These are phyloP conservation scores for Riptortus pedestris DNA, from an alignment of 1,140 invertebrate genomes.

Conservation along the genomic window DNA sequence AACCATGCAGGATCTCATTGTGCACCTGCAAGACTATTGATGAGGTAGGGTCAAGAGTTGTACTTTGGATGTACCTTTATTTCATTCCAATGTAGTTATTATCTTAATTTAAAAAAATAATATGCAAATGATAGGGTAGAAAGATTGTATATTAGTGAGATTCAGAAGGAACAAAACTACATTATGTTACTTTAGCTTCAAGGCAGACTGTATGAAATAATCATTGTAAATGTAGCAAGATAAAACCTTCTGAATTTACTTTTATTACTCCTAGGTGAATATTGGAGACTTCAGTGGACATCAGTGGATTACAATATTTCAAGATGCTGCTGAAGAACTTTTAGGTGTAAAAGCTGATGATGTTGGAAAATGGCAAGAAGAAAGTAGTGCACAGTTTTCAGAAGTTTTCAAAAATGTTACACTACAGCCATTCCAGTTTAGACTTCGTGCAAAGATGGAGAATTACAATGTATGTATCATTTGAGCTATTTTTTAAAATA, in stretches of 20 bases:
- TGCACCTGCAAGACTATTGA: too few species aligned
- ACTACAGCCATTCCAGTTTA: conserved; percentile 72
- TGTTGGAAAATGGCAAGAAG: conserved; percentile 56
- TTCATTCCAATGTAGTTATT: too few species aligned
- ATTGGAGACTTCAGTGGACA: conserved; percentile 70
- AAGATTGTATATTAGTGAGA: too few species aligned
- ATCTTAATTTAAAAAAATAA: too few species aligned
- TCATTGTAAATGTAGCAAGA: too few species aligned
- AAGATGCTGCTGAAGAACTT: conserved; percentile 71
- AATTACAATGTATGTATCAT: conserved; percentile 78
- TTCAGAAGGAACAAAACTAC: too few species aligned
- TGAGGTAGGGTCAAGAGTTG: too few species aligned
- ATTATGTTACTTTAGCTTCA: too few species aligned
- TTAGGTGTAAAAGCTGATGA: conserved; percentile 67
- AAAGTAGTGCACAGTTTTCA: conserved; percentile 45
- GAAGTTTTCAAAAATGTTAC: conserved; percentile 57
- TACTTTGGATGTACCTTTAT: too few species aligned
- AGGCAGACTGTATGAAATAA: too few species aligned
- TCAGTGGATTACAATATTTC: conserved; percentile 84
- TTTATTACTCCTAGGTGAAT: conserved; percentile 53
- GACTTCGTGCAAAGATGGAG: conserved; percentile 76
- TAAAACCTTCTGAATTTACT: neutral
- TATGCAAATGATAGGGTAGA: too few species aligned
- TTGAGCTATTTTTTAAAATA: conserved; percentile 18
- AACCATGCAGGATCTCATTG: too few species aligned